Percentiles rank a stretch among this genome's conserved stretches.
Evolutionary conservation across 2,113 vertebrate species (phyloP).

Genomic region (Callospermophilus lateralis): DNA sequence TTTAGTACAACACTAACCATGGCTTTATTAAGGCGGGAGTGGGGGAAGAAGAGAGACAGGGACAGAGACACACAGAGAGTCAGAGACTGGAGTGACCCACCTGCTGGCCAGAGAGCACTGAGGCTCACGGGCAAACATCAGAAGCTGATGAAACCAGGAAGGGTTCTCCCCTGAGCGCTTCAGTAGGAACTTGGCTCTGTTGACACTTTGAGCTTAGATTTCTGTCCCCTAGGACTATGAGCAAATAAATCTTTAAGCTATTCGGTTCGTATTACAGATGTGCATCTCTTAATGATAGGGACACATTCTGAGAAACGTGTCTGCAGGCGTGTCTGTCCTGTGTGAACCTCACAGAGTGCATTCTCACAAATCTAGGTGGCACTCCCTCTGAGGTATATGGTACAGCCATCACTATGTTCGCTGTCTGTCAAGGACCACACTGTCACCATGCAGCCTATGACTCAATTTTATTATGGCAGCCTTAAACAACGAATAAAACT

Average conservation of each 20-base stretch:
- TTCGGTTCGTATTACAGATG: too few species aligned
- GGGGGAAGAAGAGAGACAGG: background rate
- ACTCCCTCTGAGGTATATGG: background rate
- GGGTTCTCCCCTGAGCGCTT: rapidly evolving
- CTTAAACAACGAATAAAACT: background rate
- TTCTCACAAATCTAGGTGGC: background rate
- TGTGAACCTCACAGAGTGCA: background rate
- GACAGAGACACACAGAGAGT: background rate
- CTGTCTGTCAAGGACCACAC: background rate
- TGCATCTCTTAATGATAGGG: background rate
- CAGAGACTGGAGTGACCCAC: background rate
- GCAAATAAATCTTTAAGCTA: background rate
- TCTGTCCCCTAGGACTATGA: background rate
- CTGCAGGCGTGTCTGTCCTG: rapidly evolving
- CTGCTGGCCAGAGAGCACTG: rapidly evolving
- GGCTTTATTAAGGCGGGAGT: too few species aligned
- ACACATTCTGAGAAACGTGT: background rate
- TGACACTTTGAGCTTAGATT: background rate
- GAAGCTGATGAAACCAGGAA: background rate
- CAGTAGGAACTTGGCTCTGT: too few species aligned
- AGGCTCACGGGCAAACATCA: background rate
- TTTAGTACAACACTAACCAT: background rate
- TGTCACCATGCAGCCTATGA: background rate
- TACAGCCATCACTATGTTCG: rapidly evolving
- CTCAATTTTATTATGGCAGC: background rate